A percentile compares a stretch with the other conserved stretches of the same genome.
Conservation (phyloP, 2,113 vertebrate genomes). For the Brachyhypopomus gauderio region DNA sequence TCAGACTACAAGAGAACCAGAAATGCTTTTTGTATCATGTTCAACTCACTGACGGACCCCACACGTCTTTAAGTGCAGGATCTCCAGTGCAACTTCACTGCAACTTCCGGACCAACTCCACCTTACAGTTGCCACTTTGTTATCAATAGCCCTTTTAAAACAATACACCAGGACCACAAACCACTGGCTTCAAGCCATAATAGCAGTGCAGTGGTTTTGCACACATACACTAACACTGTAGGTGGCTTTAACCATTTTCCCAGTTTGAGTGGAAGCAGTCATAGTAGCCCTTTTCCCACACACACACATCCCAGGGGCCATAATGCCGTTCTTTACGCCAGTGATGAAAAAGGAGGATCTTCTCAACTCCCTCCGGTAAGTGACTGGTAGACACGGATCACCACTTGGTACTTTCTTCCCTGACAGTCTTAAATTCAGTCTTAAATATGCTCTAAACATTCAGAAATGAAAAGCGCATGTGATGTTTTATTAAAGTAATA, state of each 20-base stretch:
- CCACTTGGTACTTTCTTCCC: neutral
- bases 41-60: neutral
- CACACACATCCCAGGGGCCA: conserved; percentile 35
- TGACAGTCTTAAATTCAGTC: neutral
- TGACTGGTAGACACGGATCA: neutral
- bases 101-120: neutral
- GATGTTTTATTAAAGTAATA: neutral
- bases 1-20: neutral
- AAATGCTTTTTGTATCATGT: neutral
- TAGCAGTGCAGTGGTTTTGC: conserved; percentile 30
- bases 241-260: conserved; percentile 36
- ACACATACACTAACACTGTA: conserved; percentile 7
- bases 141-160: conserved; percentile 45
- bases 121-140: conserved; percentile 10
- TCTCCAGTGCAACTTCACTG: neutral
- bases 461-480: neutral
- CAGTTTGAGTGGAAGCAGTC: neutral
- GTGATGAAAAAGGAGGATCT: conserved; percentile 43
- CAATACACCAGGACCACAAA: conserved; percentile 47
- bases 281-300: conserved; percentile 54
- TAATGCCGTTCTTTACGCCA: conserved; percentile 33
- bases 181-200: conserved; percentile 39
- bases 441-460: neutral
- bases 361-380: conserved; percentile 38
- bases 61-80: conserved; percentile 18